A percentile compares a stretch with the other conserved stretches of the same genome.
Conservation (phyloP, 2,888 invertebrate species). For the Tenthredo scrophulariae region DNA sequence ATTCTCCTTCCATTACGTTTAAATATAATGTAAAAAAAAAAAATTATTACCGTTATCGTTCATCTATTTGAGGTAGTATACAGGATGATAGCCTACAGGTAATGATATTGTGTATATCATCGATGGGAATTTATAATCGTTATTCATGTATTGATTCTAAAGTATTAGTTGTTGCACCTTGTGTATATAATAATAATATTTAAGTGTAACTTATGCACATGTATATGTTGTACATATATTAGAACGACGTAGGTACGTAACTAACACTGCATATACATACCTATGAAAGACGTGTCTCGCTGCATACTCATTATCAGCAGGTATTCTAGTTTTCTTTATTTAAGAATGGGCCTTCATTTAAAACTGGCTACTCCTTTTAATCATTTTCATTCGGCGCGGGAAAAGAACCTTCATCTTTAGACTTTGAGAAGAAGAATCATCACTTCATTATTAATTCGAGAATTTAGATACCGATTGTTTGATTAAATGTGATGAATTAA, state of each 20-base stretch:
- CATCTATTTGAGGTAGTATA: slow-evolving; percentile 2
- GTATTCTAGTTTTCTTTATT: neutral
- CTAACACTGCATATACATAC: slow-evolving; percentile 38
- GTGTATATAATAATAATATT: slow-evolving; percentile 38
- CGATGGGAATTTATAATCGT: slow-evolving; percentile 26
- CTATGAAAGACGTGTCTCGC: neutral
- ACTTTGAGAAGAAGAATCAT: neutral
- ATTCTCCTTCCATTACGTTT: neutral
- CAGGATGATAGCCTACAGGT: slow-evolving; percentile 1
- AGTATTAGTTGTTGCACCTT: slow-evolving; percentile 45
- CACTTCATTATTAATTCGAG: neutral
- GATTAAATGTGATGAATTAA: neutral
- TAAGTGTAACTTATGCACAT: slow-evolving; percentile 18
- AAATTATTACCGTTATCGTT: neutral
- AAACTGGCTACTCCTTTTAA: neutral
- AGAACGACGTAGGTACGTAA: slow-evolving; percentile 26
- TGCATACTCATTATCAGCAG: neutral
- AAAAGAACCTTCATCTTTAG: no score
- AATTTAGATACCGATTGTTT: neutral
- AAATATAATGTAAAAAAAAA: neutral
- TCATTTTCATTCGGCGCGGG: neutral
- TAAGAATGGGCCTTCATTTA: neutral
- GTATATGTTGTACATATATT: slow-evolving; percentile 30
- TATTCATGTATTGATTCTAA: neutral
- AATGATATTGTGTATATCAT: slow-evolving; percentile 3